Evolutionary conservation across 2,797 vertebrate species (phyloP).

Genomic region (Gymnoscopelus microlampas): DNA sequence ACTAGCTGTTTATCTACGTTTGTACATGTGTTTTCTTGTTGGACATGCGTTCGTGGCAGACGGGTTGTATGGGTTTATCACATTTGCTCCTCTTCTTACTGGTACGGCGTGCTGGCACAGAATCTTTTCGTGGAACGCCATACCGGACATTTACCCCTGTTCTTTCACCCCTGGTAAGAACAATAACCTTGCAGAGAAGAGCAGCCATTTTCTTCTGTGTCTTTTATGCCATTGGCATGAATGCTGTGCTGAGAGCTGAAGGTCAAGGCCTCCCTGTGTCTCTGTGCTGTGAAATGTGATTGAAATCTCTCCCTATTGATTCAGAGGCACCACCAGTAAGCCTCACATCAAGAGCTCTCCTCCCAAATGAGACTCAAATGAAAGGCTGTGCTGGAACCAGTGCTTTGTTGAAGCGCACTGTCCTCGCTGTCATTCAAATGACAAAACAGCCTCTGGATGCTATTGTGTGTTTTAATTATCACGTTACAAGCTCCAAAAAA

Average conservation of each 20-base stretch:
- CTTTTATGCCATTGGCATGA: not conserved
- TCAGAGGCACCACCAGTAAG: constrained; percentile 10
- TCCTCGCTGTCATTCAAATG: not conserved
- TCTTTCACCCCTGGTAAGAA: constrained; percentile 3
- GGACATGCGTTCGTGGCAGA: too few relatives aligned
- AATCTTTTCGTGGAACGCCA: too few relatives aligned
- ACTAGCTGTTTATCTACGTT: too few relatives aligned
- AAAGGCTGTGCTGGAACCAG: constrained; percentile 20
- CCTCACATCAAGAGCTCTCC: not conserved
- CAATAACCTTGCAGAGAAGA: constrained; percentile 5
- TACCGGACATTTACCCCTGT: too few relatives aligned
- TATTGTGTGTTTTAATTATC: too few relatives aligned
- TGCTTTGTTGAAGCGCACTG: constrained; percentile 4
- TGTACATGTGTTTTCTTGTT: too few relatives aligned
- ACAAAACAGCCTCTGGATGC: not conserved
- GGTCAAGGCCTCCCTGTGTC: constrained; percentile 8
- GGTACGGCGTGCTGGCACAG: too few relatives aligned
- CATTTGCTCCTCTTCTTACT: too few relatives aligned
- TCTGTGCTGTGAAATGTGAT: not conserved
- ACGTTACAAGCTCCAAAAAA: too few relatives aligned
- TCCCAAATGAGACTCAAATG: constrained; percentile 22
- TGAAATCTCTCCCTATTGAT: constrained; percentile 15
- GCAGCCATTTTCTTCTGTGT: constrained; percentile 6
- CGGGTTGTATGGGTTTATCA: too few relatives aligned
- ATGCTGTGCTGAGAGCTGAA: too few relatives aligned